phyloP scores from a whole-genome alignment of 2,113 vertebrate species.

The Cettia cetti region DNA sequence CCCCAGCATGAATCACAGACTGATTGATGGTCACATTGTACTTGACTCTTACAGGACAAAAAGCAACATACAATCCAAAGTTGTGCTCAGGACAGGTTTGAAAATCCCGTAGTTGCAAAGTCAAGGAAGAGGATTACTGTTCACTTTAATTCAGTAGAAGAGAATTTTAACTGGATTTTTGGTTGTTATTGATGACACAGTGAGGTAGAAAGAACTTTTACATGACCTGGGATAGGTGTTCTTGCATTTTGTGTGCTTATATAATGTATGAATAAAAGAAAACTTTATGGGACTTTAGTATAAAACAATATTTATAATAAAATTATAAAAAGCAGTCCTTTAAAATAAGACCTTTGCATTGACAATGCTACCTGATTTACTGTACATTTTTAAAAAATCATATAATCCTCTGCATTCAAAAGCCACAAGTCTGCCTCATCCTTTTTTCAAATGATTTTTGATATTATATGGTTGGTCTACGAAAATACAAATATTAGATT shows the following conservation, averaged over 20 bases:
- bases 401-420: background rate
- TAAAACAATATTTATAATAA: background rate
- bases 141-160: background rate
- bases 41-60: background rate
- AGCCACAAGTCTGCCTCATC: background rate
- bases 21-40: background rate
- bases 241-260: background rate
- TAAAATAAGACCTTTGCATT: background rate
- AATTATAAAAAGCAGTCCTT: background rate
- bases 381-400: background rate
- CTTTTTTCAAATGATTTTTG: background rate
- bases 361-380: background rate
- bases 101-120: background rate
- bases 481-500: background rate
- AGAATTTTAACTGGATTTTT: background rate
- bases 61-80: background rate
- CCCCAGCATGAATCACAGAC: background rate
- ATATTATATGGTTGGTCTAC: background rate
- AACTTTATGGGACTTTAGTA: background rate
- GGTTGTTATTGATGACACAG: background rate
- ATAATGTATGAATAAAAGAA: background rate
- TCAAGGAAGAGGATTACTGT: background rate
- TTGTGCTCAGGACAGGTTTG: background rate
- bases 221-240: background rate
- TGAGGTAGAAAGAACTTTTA: background rate